Base-by-base conservation (phyloP, 2,797 vertebrate species). In the Platyrinchus mystaceus region DNA sequence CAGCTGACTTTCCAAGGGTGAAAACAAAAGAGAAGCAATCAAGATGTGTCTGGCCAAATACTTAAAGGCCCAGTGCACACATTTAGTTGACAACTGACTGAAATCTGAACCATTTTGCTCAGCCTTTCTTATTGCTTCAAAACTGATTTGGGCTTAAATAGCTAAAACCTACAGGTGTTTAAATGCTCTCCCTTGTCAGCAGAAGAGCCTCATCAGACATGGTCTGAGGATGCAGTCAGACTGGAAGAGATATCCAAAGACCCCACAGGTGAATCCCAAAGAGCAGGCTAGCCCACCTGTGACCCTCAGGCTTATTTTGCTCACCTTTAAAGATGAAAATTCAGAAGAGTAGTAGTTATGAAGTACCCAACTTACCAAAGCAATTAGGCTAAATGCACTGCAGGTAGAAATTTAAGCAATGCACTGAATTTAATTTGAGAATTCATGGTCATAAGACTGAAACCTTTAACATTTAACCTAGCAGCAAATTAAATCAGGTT, bases 41-140 rank as follows among this genome's bases (percentile, higher is more conserved):
- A 97, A 96, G 97, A 97, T 87, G 92, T 97, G 97, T 96, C 97
- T 93, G 95, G 63, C 94, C 97, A 97, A 97, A 98, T 97, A 97
- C 94, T 98, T 97, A 94, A 98, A 97, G 97, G 97, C 93, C 97
- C 97, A 97, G 68, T 97, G 97, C 96, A 98, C 98, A 97, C 97
- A 97, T 95, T 97, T 96, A 97, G 96, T 91, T 97, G 97, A 97
- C 97, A 97, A 96, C 96, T 96, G 93, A 96, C 84, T 98, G 98
- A 98, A 98, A 98, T 96, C 83, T 96, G 98, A 98, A 97, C 97
- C 95, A 53, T 96, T 94, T 95, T 81, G 59, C 95, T 97, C 94
- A 93, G 92, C 83, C 96, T 97, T 97, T 97, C 96, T 98, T 97
- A 94, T 89, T 91, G 95, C 92, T 96, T 97, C 97, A 96, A 96